Evolutionary conservation across 2,888 invertebrate species (phyloP).

Genomic region (Rhagonycha lutea): DNA sequence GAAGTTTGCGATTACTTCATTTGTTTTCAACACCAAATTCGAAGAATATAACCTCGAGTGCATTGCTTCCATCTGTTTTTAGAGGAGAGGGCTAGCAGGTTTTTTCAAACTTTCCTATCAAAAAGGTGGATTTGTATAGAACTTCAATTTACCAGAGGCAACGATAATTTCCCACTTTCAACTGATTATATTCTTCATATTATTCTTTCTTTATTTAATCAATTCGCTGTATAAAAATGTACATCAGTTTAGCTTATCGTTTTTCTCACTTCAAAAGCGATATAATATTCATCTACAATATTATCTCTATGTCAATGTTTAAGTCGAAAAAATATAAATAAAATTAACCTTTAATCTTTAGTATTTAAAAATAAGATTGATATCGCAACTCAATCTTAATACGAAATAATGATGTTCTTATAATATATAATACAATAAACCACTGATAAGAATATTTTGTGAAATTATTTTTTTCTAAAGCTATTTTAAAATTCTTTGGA

Average conservation of each 20-base stretch:
- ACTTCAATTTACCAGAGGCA: too few relatives aligned
- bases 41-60: neutral
- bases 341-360: constrained; percentile 4
- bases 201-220: too few relatives aligned
- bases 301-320: constrained; percentile 4
- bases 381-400: neutral
- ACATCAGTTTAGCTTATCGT: neutral
- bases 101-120: neutral
- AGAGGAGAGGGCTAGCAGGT: neutral
- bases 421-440: neutral
- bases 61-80: neutral
- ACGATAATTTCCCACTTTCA: too few relatives aligned
- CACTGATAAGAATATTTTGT: neutral
- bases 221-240: neutral
- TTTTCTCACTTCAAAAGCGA: neutral
- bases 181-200: too few relatives aligned
- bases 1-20: neutral
- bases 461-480: neutral
- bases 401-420: neutral
- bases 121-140: neutral
- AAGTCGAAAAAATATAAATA: constrained; percentile 3
- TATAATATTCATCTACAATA: neutral
- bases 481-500: too few relatives aligned
- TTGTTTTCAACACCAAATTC: neutral
- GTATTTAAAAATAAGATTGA: constrained; percentile 1